Evolutionary conservation across 1,140 invertebrate species (phyloP).

Genomic region (Micrasema minimum): DNA sequence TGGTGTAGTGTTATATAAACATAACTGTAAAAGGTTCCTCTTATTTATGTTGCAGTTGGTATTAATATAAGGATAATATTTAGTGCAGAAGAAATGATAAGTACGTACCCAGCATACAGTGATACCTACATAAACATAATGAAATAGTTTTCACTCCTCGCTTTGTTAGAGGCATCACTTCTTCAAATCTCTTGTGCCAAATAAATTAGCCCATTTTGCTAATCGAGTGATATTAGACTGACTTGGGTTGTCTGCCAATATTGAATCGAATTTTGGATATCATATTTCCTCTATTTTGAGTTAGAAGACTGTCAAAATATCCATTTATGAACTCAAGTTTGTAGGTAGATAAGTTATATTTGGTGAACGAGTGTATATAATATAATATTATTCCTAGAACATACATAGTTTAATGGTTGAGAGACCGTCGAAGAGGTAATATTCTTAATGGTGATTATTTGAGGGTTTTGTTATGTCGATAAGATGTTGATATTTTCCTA

Average conservation of each 20-base stretch:
- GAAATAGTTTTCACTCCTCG: slow-evolving; percentile 6
- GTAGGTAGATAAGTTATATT: slow-evolving; percentile 29
- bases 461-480: slow-evolving; percentile 32
- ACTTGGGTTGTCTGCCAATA: slow-evolving; percentile 29
- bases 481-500: slow-evolving; percentile 36
- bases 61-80: too few relatives aligned
- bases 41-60: too few relatives aligned
- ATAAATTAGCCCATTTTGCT: slow-evolving; percentile 33
- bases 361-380: slow-evolving; percentile 23
- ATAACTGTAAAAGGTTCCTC: too few relatives aligned
- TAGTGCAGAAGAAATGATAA: too few relatives aligned
- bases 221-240: slow-evolving; percentile 42
- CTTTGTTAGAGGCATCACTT: slow-evolving; percentile 26
- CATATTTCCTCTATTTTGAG: slow-evolving; percentile 34
- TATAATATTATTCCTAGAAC: slow-evolving; percentile 17
- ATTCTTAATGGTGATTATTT: slow-evolving; percentile 29
- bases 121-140: too few relatives aligned
- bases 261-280: slow-evolving; percentile 35
- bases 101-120: too few relatives aligned
- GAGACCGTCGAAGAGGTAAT: slow-evolving; percentile 11
- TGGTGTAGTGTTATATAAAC: too few relatives aligned
- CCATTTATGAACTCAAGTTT: slow-evolving; percentile 36
- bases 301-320: slow-evolving; percentile 39
- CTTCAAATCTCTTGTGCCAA: slow-evolving; percentile 34
- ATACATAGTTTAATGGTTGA: slow-evolving; percentile 16